Percentiles rank a stretch among this genome's conserved stretches.
phyloP scores from a whole-genome alignment of 2,888 invertebrate species.

The Germaria angustata region DNA sequence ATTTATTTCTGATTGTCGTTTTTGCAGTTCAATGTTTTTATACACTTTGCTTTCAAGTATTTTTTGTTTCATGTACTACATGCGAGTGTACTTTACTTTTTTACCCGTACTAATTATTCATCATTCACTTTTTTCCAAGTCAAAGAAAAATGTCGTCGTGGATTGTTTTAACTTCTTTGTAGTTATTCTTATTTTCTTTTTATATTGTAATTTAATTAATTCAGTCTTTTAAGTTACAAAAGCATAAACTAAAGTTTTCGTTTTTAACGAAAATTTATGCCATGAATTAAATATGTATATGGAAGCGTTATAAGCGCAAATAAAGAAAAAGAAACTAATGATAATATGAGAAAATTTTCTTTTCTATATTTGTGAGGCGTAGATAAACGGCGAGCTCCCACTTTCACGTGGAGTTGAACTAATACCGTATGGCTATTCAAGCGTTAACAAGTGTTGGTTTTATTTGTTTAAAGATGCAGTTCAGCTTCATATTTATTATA shows the following conservation, averaged over 20 bases:
- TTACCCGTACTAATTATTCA: constrained; percentile 64
- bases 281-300: constrained; percentile 38
- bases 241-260: constrained; percentile 46
- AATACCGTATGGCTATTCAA: constrained; percentile 45
- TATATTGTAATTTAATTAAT: constrained; percentile 59
- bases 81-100: constrained; percentile 31
- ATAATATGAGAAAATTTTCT: constrained; percentile 53
- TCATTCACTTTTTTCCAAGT: constrained; percentile 56
- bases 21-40: constrained; percentile 44
- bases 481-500: constrained; percentile 26
- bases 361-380: constrained; percentile 64
- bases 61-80: constrained; percentile 32
- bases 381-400: constrained; percentile 54
- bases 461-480: constrained; percentile 40
- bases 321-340: constrained; percentile 16
- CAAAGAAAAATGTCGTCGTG: constrained; percentile 62
- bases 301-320: constrained; percentile 24
- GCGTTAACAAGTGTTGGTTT: constrained; percentile 47
- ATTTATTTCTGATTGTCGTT: constrained; percentile 32
- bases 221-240: constrained; percentile 65
- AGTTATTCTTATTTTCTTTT: constrained; percentile 41
- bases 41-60: constrained; percentile 12
- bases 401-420: constrained; percentile 63
- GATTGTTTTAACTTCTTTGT: constrained; percentile 49
- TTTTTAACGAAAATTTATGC: constrained; percentile 51